Evolutionary conservation across 2,797 vertebrate species (phyloP), one percentile per base, ranked within the genome.

Genomic region (Decapterus maruadsi): DNA sequence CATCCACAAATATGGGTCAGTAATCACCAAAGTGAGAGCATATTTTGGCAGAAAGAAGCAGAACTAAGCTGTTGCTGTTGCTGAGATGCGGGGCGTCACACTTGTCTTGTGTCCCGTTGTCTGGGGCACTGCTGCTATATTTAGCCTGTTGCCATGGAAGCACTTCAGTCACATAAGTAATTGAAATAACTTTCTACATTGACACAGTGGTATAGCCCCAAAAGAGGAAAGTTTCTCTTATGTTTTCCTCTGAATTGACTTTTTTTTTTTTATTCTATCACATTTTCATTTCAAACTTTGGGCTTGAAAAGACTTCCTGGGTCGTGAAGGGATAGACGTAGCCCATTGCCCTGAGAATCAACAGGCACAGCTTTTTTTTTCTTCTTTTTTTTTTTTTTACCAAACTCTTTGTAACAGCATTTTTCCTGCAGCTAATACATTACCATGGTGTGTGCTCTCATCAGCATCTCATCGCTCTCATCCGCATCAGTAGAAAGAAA

Each of bases 1-100:
- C 91, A 85, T 88, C 87, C 87, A 87, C 84, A 92, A 93, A 95
- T 94, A 94, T 95, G 95, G 95, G 94, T 95, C 95, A 95, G 93
- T 93, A 93, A 94, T 94, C 91, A 87, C 87, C 90, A 88, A 94
- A 94, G 94, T 93, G 90, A 88, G 90, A 90, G 83, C 82, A 77
- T 80, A 90, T 93, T 92, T 91, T 86, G 83, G 90, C 79, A 53
- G 70, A 56, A 86, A 82, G 87, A 82, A 72, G 92, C 90, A 90
- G 91, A 94, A 92, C 92, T 94, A 92, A 94, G 91, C 92, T 92
- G 88, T 91, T 91, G 83, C 91, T 87, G 42, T 90, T 85, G 84
- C 84, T 34, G 82, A 85, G 86, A 89, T 78, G 80, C 72, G 43
- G 81, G 85, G 88, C 73, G 83, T 93, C 88, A 89, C 79, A 84